A percentile compares a stretch with the other conserved stretches of the same genome.
Conservation (phyloP, 2,888 invertebrate species). For the Proisotoma minuta region DNA sequence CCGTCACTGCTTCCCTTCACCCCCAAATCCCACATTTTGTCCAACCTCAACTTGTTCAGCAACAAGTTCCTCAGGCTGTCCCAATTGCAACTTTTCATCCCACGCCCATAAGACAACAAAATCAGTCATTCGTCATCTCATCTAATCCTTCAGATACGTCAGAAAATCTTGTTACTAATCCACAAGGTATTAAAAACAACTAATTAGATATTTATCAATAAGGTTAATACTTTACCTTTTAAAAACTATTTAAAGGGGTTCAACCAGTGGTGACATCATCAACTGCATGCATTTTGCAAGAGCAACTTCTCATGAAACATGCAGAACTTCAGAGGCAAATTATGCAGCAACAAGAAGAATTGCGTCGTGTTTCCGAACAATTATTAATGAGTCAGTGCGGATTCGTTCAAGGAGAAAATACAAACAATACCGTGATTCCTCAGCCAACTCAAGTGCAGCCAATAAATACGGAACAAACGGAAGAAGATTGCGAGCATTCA, state of each 20-base stretch:
- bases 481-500: slow-evolving; percentile 17
- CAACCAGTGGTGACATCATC: slow-evolving; percentile 29
- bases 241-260: slow-evolving; percentile 11
- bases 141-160: slow-evolving; percentile 18
- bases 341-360: slow-evolving; percentile 77
- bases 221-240: no score
- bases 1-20: slow-evolving; percentile 44
- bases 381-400: slow-evolving; percentile 75
- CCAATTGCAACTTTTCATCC: slow-evolving; percentile 33
- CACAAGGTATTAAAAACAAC: slow-evolving; percentile 18
- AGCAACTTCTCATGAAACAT: slow-evolving; percentile 73
- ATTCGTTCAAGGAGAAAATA: no score
- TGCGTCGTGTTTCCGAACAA: slow-evolving; percentile 80
- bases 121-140: slow-evolving; percentile 27
- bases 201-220: neutral
- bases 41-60: slow-evolving; percentile 15
- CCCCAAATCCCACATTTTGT: slow-evolving; percentile 43
- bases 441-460: slow-evolving; percentile 15
- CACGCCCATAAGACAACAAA: slow-evolving; percentile 20
- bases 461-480: slow-evolving; percentile 5
- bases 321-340: slow-evolving; percentile 80
- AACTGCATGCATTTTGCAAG: slow-evolving; percentile 61
- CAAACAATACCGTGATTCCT: no score
- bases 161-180: slow-evolving; percentile 13
- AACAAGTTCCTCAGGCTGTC: slow-evolving; percentile 18